phyloP scores from a whole-genome alignment of 2,113 vertebrate species.

The Gobio gobio region DNA sequence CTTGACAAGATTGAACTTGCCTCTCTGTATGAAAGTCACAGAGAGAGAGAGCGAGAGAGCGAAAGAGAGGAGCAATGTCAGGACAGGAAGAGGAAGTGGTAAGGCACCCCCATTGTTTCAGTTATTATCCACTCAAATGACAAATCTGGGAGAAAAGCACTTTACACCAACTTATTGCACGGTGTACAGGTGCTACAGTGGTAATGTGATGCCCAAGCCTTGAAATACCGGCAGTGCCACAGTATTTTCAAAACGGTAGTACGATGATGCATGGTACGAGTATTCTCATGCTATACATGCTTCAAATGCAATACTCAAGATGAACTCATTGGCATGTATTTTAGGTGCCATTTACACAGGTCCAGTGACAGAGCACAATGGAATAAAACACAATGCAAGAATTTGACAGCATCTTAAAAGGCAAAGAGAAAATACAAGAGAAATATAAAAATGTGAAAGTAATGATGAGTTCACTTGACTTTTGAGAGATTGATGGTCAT shows the following conservation, averaged over 20 bases:
- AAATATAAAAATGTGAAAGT: too few relatives aligned
- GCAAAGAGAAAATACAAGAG: too few relatives aligned
- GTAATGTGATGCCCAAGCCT: neutral
- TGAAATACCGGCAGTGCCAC: neutral
- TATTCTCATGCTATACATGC: neutral
- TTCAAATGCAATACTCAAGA: neutral
- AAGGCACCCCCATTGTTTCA: conserved; percentile 42
- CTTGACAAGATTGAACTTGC: conserved; percentile 50
- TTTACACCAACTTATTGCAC: neutral
- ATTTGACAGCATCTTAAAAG: neutral
- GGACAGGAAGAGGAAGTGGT: conserved; percentile 76
- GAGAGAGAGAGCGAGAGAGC: conserved; percentile 26
- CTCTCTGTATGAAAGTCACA: neutral
- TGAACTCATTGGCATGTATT: neutral
- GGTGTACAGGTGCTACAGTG: too few relatives aligned
- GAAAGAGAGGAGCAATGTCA: conserved; percentile 52
- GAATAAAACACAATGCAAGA: neutral
- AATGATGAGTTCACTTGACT: too few relatives aligned
- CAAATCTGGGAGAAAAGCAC: neutral
- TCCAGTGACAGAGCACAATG: neutral
- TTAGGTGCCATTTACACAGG: neutral
- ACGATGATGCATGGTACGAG: neutral
- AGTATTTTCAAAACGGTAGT: neutral
- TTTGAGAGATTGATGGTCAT: too few relatives aligned
- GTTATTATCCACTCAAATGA: conserved; percentile 28